Evolutionary conservation across 2,797 vertebrate genomes (phyloP).

Genomic region (Coracias cyanogaster): DNA sequence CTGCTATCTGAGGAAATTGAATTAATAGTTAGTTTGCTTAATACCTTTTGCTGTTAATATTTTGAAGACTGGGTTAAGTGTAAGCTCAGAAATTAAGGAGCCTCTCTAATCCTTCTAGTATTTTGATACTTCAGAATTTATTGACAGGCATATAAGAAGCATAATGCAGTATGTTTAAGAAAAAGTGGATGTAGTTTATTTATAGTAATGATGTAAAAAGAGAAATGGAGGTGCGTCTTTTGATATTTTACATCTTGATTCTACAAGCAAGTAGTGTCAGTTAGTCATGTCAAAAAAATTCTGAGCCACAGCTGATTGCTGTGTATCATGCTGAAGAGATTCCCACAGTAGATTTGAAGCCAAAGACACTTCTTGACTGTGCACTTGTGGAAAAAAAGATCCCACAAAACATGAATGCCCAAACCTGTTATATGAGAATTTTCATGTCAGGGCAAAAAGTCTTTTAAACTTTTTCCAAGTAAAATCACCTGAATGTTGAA

Average conservation of each 20-base stretch:
- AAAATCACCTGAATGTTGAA: neutral
- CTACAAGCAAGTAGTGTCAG: neutral
- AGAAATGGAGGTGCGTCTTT: neutral
- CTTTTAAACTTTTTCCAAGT: neutral
- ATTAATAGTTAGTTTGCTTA: conserved; percentile 15
- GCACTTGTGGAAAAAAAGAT: neutral
- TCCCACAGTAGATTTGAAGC: neutral
- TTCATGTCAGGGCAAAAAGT: neutral
- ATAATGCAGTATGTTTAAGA: neutral
- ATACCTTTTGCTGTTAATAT: conserved; percentile 34
- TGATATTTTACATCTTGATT: neutral
- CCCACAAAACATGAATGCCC: neutral
- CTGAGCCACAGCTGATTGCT: neutral
- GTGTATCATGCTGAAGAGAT: neutral
- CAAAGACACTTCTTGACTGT: neutral
- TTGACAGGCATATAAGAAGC: conserved; percentile 15
- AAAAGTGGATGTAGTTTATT: neutral
- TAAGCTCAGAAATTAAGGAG: conserved; percentile 22
- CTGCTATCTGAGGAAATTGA: neutral
- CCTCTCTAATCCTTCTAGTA: conserved; percentile 16
- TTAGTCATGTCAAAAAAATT: neutral
- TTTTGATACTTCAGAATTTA: conserved; percentile 55
- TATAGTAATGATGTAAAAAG: neutral
- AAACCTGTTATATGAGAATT: neutral
- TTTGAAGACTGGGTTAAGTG: conserved; percentile 44